Percentiles rank a stretch among this genome's conserved stretches.
Conservation (phyloP, 2,888 invertebrate species). For the Cantharis rufa region DNA sequence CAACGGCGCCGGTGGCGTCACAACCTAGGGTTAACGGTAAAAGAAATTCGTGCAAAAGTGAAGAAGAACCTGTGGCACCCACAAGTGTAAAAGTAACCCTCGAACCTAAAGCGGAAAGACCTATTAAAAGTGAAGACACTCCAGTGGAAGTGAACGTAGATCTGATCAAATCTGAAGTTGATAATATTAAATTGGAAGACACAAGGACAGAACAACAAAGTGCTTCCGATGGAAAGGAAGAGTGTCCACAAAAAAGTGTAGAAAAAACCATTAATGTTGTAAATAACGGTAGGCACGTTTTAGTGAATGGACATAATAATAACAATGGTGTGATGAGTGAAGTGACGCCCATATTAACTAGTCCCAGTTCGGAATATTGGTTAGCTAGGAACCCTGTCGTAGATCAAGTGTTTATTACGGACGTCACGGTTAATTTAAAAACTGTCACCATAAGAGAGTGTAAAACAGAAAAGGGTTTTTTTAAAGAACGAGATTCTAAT, state of each 20-base stretch:
- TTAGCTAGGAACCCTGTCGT: slow-evolving; percentile 85
- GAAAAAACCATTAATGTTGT: slow-evolving; percentile 35
- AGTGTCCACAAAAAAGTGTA: slow-evolving; percentile 20
- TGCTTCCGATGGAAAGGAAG: slow-evolving; percentile 25
- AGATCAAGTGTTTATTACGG: slow-evolving; percentile 94
- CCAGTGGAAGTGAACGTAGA: slow-evolving; percentile 43
- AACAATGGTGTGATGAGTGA: slow-evolving; percentile 49
- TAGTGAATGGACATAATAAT: slow-evolving; percentile 41
- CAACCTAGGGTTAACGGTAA: slow-evolving; percentile 55
- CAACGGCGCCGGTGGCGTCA: slow-evolving; percentile 53
- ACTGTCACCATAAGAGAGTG: slow-evolving; percentile 96
- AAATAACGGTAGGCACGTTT: slow-evolving; percentile 21
- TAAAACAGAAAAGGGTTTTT: slow-evolving; percentile 92
- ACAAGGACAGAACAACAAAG: slow-evolving; percentile 25
- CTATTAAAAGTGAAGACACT: slow-evolving; percentile 44
- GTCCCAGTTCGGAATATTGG: slow-evolving; percentile 82
- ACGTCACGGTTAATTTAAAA: slow-evolving; percentile 91
- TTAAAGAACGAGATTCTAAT: slow-evolving; percentile 64
- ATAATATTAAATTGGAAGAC: slow-evolving; percentile 24
- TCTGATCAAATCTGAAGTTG: slow-evolving; percentile 4
- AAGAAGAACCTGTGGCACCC: slow-evolving; percentile 51
- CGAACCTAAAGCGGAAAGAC: slow-evolving; percentile 47
- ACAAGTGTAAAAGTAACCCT: slow-evolving; percentile 47
- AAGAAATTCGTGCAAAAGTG: slow-evolving; percentile 54
- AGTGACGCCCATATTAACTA: slow-evolving; percentile 56